These are phyloP conservation scores for Orestias chungarensis DNA, from an alignment of 2,797 vertebrate species.

Conservation along the genomic window DNA sequence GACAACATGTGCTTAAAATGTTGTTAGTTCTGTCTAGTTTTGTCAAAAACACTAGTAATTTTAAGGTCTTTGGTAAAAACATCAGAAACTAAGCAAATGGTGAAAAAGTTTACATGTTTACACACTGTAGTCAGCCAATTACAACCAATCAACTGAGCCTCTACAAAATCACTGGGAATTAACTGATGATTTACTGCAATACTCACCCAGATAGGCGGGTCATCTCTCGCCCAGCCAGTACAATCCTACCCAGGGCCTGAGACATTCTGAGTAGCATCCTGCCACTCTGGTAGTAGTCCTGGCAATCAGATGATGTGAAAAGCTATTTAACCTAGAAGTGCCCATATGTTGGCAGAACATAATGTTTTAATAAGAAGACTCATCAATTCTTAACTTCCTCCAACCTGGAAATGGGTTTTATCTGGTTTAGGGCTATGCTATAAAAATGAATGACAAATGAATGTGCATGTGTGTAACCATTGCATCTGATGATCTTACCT, in stretches of 20 bases:
- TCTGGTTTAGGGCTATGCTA: too few species aligned
- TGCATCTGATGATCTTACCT: constrained; percentile 77
- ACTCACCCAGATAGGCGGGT: constrained; percentile 94
- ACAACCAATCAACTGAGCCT: neutral
- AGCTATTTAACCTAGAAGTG: neutral
- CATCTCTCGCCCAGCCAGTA: constrained; percentile 97
- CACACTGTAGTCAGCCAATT: too few species aligned
- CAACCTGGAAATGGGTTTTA: too few species aligned
- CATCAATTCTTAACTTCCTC: neutral
- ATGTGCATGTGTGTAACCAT: neutral
- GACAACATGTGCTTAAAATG: too few species aligned
- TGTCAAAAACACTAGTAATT: too few species aligned
- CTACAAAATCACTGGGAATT: neutral
- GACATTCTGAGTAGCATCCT: constrained; percentile 97
- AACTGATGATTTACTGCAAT: neutral
- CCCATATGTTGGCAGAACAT: neutral
- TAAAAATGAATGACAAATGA: neutral
- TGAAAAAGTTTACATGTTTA: too few species aligned
- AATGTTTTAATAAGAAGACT: neutral
- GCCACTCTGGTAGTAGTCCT: constrained; percentile 99
- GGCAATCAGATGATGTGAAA: constrained; percentile 4
- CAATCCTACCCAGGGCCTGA: constrained; percentile 95
- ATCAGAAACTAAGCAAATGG: too few species aligned
- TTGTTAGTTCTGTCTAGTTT: too few species aligned
- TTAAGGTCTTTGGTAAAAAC: too few species aligned